Evolutionary conservation across 2,113 vertebrate species (phyloP).

Genomic region (Aspidoscelis tigris): DNA sequence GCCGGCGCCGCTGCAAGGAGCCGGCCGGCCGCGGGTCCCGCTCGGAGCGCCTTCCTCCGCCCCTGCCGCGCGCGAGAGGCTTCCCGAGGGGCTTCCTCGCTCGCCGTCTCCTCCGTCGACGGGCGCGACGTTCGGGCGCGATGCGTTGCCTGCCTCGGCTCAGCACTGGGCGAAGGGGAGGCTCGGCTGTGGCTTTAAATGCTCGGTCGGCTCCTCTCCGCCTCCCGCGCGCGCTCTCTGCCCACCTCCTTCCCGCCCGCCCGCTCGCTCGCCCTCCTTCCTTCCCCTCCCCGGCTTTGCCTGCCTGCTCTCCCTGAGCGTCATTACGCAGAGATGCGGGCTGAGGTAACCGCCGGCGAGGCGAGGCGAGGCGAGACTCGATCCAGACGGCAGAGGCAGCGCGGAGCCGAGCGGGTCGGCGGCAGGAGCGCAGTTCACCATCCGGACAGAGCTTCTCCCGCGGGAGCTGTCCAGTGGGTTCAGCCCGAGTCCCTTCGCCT

Average conservation of each 20-base stretch:
- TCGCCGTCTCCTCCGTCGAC: constrained; percentile 29
- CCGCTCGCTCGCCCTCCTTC: constrained; percentile 48
- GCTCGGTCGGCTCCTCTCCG: constrained; percentile 68
- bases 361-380: not conserved
- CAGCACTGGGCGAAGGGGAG: constrained; percentile 60
- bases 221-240: constrained; percentile 59
- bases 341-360: constrained; percentile 40
- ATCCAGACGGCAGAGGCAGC: too few relatives aligned
- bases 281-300: constrained; percentile 37
- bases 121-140: constrained; percentile 35
- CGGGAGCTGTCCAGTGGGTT: not conserved
- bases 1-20: not conserved
- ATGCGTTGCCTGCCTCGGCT: constrained; percentile 48
- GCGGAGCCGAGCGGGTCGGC: too few relatives aligned
- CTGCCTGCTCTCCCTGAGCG: constrained; percentile 54
- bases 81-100: constrained; percentile 5
- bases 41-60: not conserved
- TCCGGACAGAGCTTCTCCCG: not conserved
- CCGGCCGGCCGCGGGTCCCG: constrained; percentile 34
- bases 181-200: constrained; percentile 74
- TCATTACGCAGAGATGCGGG: constrained; percentile 74
- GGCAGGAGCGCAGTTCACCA: not conserved
- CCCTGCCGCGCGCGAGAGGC: constrained; percentile 37
- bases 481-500: not conserved
- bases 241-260: constrained; percentile 48